phyloP scores from a whole-genome alignment of 2,888 invertebrate genomes.

The Doris montereyensis region DNA sequence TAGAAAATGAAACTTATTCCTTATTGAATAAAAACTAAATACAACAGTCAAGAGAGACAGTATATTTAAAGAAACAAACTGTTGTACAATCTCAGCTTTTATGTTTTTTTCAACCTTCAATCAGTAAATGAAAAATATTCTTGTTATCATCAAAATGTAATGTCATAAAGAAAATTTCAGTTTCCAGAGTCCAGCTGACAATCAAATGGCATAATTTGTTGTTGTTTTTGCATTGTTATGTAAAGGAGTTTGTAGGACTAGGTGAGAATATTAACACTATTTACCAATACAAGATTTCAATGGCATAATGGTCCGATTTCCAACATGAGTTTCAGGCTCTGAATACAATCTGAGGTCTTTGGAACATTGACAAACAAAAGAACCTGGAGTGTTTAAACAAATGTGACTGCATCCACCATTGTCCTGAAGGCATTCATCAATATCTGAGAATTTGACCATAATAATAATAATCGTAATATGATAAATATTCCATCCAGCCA shows the following conservation, averaged over 20 bases:
- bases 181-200: too few species aligned
- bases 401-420: conserved; percentile 46
- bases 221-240: too few species aligned
- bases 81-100: neutral
- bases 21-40: too few species aligned
- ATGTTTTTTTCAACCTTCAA: neutral
- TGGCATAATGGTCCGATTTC: conserved; percentile 48
- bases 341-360: conserved; percentile 41
- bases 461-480: too few species aligned
- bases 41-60: neutral
- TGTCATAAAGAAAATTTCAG: too few species aligned
- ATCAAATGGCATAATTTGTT: too few species aligned
- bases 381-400: conserved; percentile 45
- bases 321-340: conserved; percentile 42
- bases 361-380: conserved; percentile 44
- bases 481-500: too few species aligned
- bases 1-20: too few species aligned
- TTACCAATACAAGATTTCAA: conserved; percentile 56
- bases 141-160: too few species aligned
- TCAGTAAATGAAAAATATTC: neutral
- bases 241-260: too few species aligned
- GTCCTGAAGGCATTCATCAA: conserved; percentile 44
- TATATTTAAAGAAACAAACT: neutral
- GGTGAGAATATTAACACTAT: too few species aligned
- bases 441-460: conserved; percentile 46